These are phyloP conservation scores for Homalodisca vitripennis DNA, from an alignment of 1,140 invertebrate species.

Conservation along the genomic window DNA sequence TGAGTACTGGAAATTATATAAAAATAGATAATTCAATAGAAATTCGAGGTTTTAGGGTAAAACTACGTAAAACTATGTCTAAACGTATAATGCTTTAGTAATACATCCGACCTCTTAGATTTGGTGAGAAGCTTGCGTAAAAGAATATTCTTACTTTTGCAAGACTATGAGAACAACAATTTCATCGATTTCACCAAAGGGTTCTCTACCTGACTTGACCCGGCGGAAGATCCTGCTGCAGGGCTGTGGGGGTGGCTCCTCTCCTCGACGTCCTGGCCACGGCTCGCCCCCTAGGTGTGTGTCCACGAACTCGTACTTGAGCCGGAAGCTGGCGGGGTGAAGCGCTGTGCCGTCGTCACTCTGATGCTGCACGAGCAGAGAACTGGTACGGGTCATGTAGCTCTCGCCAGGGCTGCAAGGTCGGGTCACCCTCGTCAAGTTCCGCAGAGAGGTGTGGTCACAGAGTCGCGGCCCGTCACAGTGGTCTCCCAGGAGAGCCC, in stretches of 20 bases:
- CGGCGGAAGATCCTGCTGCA: slow-evolving; percentile 58
- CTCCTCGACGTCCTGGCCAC: slow-evolving; percentile 53
- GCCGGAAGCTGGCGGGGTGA: slow-evolving; percentile 45
- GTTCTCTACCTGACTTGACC: slow-evolving; percentile 57
- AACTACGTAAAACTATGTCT: too few species aligned
- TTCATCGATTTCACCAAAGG: too few species aligned
- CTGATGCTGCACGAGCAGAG: slow-evolving; percentile 42
- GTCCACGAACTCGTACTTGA: slow-evolving; percentile 77
- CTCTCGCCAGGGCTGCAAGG: slow-evolving; percentile 75
- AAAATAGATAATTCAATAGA: too few species aligned
- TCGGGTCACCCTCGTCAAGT: slow-evolving; percentile 68
- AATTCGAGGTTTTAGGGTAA: too few species aligned
- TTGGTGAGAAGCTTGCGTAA: too few species aligned
- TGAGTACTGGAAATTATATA: too few species aligned
- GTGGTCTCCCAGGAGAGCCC: slow-evolving; percentile 58
- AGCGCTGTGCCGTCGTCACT: slow-evolving; percentile 53
- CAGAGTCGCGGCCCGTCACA: slow-evolving; percentile 78
- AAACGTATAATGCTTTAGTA: too few species aligned
- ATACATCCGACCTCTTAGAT: too few species aligned
- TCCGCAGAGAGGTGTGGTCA: slow-evolving; percentile 74
- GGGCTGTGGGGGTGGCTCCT: slow-evolving; percentile 44
- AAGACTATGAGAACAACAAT: too few species aligned
- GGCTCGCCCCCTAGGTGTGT: slow-evolving; percentile 69
- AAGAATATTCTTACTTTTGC: too few species aligned
- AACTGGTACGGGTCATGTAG: slow-evolving; percentile 65